Base-by-base conservation (phyloP, 2,888 invertebrate species). In the Limnephilus lunatus region DNA sequence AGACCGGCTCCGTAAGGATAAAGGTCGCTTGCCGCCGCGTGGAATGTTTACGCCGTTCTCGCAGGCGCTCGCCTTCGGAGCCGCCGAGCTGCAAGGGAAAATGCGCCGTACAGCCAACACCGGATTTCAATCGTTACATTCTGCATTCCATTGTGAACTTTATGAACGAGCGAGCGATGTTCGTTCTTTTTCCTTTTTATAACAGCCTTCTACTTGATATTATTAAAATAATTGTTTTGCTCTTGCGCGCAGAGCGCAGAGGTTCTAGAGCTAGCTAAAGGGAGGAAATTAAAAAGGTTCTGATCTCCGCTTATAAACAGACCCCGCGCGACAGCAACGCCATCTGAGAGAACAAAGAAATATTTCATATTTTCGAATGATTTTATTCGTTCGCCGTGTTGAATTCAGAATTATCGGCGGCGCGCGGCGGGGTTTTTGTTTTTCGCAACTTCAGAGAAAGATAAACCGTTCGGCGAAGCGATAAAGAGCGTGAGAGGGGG, bases 101-200 rank as follows among this genome's bases (percentile, higher is more conserved):
- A 85, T 68, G 44, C 35, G 87, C 93, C 93, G 91, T 93, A 93
- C 32, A 35, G 93, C 81, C 92, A 44, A 39, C 90, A 93, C 93
- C 93, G 93, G 92, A 92, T 93, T 92, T 93, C 90, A 93, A 93
- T 93, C 93, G 91, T 93, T 92, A 92, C 85, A 90, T 92, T 92
- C 93, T 93, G 93, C 93, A 93, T 93, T 93, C 93, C 93, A 92
- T 91, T 90, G 93, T 91, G 92, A 90, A 92, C 93, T 90, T 92
- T 93, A 93, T 90, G 93, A 92, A 92, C 91, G 92, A 93, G 91
- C 89, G 90, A 85, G 91, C 91, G 91, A 86, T 88, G 89, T 86
- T 86, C 83, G 31, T 85, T 92, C 90, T 92, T 32, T 68, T 68
- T 90, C 93, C 93, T 93, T 93, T 93, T 92, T 93, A 92, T 91